A percentile compares a stretch with the other conserved stretches of the same genome.
Conservation (phyloP, 2,113 vertebrate genomes). For the Chaetura pelagica region DNA sequence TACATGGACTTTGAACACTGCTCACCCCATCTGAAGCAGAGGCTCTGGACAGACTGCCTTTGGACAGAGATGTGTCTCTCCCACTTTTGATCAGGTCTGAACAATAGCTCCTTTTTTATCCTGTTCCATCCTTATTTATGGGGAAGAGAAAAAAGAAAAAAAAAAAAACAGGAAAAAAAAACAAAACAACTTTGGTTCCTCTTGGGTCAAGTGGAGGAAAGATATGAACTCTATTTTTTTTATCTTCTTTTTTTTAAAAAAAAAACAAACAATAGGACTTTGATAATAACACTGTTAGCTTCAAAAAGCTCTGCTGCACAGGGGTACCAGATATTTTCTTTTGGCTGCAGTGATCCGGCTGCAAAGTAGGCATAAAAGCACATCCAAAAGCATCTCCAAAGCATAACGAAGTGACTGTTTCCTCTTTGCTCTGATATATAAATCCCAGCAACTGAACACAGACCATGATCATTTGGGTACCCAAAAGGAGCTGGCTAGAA, state of each 20-base stretch:
- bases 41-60: constrained; percentile 2
- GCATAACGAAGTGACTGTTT: not conserved
- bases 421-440: not conserved
- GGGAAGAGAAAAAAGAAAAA: not conserved
- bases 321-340: not conserved
- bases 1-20: rapidly evolving
- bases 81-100: constrained; percentile 25
- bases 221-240: too few relatives aligned
- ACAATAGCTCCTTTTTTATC: constrained; percentile 8
- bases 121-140: not conserved
- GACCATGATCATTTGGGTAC: not conserved
- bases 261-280: not conserved
- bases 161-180: not conserved
- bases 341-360: not conserved
- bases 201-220: too few relatives aligned
- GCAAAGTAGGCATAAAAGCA: not conserved
- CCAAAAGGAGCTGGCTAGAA: not conserved
- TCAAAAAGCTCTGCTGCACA: not conserved
- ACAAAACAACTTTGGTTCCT: not conserved
- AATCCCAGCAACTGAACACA: not conserved
- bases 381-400: not conserved
- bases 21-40: not conserved
- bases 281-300: not conserved
- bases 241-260: not conserved
- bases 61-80: constrained; percentile 5